Evolutionary conservation across 92 coral and sea anemone genomes (phyloP).

Genomic region (Palythoa grandiflora): DNA sequence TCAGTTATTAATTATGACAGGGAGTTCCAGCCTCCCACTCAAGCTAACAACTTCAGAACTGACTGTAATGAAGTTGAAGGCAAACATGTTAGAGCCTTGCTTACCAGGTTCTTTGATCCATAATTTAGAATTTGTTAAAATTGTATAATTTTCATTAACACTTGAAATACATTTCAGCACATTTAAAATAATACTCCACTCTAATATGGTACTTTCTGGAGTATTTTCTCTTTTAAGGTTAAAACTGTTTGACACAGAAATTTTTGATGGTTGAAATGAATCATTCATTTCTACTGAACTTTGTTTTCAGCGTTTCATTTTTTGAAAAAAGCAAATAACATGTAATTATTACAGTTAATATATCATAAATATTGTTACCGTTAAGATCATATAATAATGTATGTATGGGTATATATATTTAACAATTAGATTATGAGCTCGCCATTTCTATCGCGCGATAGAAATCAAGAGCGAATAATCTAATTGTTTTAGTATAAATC

Average conservation of each 20-base stretch:
- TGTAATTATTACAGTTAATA: slow-evolving; percentile 11
- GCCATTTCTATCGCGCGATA: neutral
- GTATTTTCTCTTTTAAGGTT: slow-evolving; percentile 8
- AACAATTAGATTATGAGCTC: slow-evolving; percentile 1
- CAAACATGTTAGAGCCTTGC: slow-evolving; percentile 61
- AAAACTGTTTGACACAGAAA: slow-evolving; percentile 2
- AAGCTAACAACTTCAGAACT: slow-evolving; percentile 20
- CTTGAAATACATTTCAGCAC: slow-evolving; percentile 21
- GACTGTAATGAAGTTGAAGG: slow-evolving; percentile 59
- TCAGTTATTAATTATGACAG: slow-evolving; percentile 57
- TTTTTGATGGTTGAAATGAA: slow-evolving; percentile 19
- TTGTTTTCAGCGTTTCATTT: slow-evolving; percentile 18
- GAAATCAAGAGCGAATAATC: too few species aligned
- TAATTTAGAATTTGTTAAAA: slow-evolving; percentile 13
- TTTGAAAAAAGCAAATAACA: slow-evolving; percentile 16
- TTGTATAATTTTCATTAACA: slow-evolving; percentile 23
- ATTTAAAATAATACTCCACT: slow-evolving; percentile 22
- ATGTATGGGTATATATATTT: slow-evolving; percentile 15
- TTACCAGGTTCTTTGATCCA: slow-evolving; percentile 57
- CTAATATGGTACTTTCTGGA: slow-evolving; percentile 21
- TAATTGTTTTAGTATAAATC: too few species aligned
- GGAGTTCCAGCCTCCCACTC: slow-evolving; percentile 52
- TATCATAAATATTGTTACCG: slow-evolving; percentile 12
- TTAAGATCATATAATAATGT: slow-evolving; percentile 14
- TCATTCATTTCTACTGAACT: slow-evolving; percentile 17